phyloP scores from a whole-genome alignment of 2,113 vertebrate species.

The Spilogale gracilis region DNA sequence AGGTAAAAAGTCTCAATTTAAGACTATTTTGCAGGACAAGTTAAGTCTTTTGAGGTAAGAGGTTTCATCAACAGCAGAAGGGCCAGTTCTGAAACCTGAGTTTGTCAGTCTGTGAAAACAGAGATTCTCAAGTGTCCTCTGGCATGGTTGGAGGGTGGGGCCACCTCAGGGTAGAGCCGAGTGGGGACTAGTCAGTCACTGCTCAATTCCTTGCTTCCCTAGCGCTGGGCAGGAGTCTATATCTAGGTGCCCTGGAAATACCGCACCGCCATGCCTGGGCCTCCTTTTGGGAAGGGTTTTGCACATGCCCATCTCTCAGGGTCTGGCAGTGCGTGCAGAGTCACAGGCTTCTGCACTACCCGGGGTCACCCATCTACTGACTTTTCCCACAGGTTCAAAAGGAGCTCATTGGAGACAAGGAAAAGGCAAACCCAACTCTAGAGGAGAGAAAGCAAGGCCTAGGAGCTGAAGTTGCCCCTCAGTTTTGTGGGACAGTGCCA shows the following conservation, averaged over 20 bases:
- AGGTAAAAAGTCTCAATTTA: constrained; percentile 31
- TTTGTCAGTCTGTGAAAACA: constrained; percentile 61
- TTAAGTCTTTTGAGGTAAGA: constrained; percentile 53
- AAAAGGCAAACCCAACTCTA: neutral
- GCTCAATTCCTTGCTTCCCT: neutral
- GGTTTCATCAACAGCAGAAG: constrained; percentile 43
- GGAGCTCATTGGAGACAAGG: neutral
- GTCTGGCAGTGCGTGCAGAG: neutral
- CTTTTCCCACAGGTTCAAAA: neutral
- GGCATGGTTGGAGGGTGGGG: neutral
- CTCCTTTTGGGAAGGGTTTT: neutral
- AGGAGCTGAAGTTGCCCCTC: neutral
- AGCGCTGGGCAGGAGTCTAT: neutral
- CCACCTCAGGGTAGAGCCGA: neutral
- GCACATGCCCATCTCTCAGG: neutral
- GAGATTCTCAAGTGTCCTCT: constrained; percentile 21
- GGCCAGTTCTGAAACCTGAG: constrained; percentile 56
- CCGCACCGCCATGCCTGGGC: neutral
- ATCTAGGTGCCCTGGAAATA: neutral
- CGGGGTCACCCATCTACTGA: neutral
- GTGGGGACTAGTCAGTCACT: neutral
- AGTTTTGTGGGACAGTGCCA: neutral
- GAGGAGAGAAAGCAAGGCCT: neutral
- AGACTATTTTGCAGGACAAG: constrained; percentile 25
- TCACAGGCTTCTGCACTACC: neutral